A percentile compares a stretch with the other conserved stretches of the same genome.
These are phyloP conservation scores for Daphoenositta chrysoptera DNA, from an alignment of 2,113 vertebrate species.

Conservation along the genomic window DNA sequence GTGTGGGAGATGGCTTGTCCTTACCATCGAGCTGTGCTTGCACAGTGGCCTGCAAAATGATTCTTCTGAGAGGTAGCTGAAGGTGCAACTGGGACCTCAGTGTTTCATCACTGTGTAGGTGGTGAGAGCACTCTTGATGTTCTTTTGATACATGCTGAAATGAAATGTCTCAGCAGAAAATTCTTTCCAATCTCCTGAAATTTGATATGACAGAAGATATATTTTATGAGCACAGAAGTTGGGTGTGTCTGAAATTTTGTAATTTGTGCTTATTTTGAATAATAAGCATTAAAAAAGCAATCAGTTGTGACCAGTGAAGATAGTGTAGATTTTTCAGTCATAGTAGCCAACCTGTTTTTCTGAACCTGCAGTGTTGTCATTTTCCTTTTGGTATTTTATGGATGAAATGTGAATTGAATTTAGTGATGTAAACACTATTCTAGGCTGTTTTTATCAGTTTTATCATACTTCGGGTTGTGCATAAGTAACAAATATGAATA, in stretches of 20 bases:
- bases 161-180: not conserved
- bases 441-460: constrained; percentile 73
- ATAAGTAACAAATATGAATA: constrained; percentile 72
- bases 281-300: constrained; percentile 20
- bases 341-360: constrained; percentile 52
- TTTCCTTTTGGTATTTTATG: constrained; percentile 64
- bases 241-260: constrained; percentile 54
- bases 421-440: constrained; percentile 63
- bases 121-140: not conserved
- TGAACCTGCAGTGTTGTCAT: constrained; percentile 56
- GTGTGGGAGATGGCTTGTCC: not conserved
- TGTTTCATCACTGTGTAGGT: not conserved
- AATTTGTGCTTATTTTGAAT: constrained; percentile 54
- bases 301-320: constrained; percentile 31
- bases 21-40: not conserved
- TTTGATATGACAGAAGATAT: constrained; percentile 38
- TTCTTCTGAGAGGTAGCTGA: not conserved
- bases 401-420: constrained; percentile 66
- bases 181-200: not conserved
- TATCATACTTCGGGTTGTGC: constrained; percentile 69
- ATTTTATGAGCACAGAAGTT: constrained; percentile 62
- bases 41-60: not conserved
- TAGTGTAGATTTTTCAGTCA: constrained; percentile 53
- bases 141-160: not conserved
- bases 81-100: not conserved